Conservation (phyloP, 2,888 invertebrate genomes). For the Acanthosoma haemorrhoidale region DNA sequence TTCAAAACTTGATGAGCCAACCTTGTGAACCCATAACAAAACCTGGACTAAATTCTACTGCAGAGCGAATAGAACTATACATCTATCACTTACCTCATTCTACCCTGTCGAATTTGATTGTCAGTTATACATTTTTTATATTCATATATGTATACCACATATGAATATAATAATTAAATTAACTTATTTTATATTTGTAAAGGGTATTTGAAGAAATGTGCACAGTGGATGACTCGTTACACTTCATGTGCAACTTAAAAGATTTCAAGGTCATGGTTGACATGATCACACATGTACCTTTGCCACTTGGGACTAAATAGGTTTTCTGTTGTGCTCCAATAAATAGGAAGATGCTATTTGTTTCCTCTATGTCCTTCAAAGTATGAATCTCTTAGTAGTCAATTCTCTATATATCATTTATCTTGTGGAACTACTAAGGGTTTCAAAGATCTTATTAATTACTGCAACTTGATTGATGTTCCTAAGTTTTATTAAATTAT, state of each 20-base stretch:
- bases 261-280: slow-evolving; percentile 95
- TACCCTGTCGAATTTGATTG: slow-evolving; percentile 86
- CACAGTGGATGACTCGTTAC: slow-evolving; percentile 83
- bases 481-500: too few relatives aligned
- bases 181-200: slow-evolving; percentile 26
- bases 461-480: too few relatives aligned
- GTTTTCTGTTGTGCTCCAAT: slow-evolving; percentile 97
- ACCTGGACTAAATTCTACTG: slow-evolving; percentile 92
- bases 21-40: slow-evolving; percentile 71
- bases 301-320: slow-evolving; percentile 83
- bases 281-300: slow-evolving; percentile 91
- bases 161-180: neutral
- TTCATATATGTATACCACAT: too few relatives aligned
- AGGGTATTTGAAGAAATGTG: slow-evolving; percentile 51
- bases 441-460: too few relatives aligned
- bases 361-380: slow-evolving; percentile 91
- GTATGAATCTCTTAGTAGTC: too few relatives aligned
- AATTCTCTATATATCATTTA: too few relatives aligned
- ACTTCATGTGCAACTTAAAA: slow-evolving; percentile 95
- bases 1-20: slow-evolving; percentile 64
- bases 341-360: slow-evolving; percentile 85
- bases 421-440: too few relatives aligned
- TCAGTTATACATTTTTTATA: too few relatives aligned
- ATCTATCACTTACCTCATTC: slow-evolving; percentile 93
- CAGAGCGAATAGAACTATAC: slow-evolving; percentile 96